Percentiles rank a stretch among this genome's conserved stretches.
These are phyloP conservation scores for Philereme vetulata DNA, from an alignment of 2,888 invertebrate genomes.

Conservation along the genomic window DNA sequence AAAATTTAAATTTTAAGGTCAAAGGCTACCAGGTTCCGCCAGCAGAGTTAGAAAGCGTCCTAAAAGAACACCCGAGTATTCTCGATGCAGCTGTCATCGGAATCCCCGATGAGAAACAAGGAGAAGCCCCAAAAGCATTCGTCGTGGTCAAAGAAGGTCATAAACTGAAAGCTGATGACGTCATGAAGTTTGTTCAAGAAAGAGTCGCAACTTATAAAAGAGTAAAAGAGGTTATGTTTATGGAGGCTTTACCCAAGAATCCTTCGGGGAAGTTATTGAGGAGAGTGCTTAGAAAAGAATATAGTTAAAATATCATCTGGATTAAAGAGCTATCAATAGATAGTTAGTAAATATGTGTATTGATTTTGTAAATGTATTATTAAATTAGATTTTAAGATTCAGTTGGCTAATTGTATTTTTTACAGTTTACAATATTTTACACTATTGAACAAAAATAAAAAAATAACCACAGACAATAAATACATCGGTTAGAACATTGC, in stretches of 20 bases:
- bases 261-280: conserved; percentile 90
- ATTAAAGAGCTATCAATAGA: not conserved
- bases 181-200: conserved; percentile 84
- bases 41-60: conserved; percentile 90
- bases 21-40: conserved; percentile 91
- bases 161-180: conserved; percentile 76
- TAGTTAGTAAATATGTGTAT: not conserved
- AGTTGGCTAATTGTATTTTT: no score
- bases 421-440: no score
- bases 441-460: no score
- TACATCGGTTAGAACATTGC: no score
- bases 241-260: conserved; percentile 88
- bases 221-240: conserved; percentile 85
- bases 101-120: conserved; percentile 85
- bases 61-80: conserved; percentile 88
- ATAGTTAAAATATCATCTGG: conserved; percentile 34
- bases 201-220: conserved; percentile 90
- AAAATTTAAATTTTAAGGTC: conserved; percentile 73
- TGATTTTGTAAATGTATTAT: not conserved
- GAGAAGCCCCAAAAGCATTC: conserved; percentile 90
- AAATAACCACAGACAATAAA: no score
- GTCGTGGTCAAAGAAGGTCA: conserved; percentile 82
- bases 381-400: no score
- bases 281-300: conserved; percentile 76
- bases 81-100: conserved; percentile 93